Evolutionary conservation across 2,888 invertebrate genomes (phyloP), one percentile per base, ranked within the genome.

Genomic region (Cheilosia pagana): DNA sequence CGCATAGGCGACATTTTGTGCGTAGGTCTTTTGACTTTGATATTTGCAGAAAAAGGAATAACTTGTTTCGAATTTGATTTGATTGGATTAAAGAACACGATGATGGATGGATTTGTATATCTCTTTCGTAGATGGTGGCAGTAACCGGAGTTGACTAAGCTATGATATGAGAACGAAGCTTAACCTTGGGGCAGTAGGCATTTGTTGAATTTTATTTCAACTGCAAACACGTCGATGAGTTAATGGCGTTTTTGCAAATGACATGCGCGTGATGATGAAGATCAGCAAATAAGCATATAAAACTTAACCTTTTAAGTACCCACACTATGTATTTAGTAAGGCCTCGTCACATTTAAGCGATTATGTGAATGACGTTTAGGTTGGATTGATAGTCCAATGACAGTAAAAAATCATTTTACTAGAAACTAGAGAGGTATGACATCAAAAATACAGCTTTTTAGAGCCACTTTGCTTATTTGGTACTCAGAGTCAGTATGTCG

Each of bases 11-110:
- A 63, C 45, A 8, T 8, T 8, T 16, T 45, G 21, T 5, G 70
- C 45, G 83, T 78, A 52, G 74, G 79, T 25, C 70, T 74, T 57
- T 70, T 57, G 79, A 74, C 74, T 74, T 65, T 74, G 74, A 79
- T 70, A 16, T 70, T 70, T 59, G 78, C 68, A 62, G 41, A 67
- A 65, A 60, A 63, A 52, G 53, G 43, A n/a, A 52, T 45, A 43
- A 65, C 57, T 59, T 65, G 50, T 48, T 28, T 70, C 31, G 31
- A 41, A 43, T 72, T 48, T 31, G n/a, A 52, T 68, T 68, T 39
- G 53, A 68, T 60, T 67, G 43, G 48, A 57, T 62, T 31, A 35
- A 71, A 70, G 45, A 59, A 53, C 45, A 45, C 16, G 45, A 62
- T 74, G 75, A 74, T 81, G 68, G 28, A 68, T 72, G 65, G 65